Conservation (phyloP, 1,140 invertebrate species). For the Aphidius ervi region DNA sequence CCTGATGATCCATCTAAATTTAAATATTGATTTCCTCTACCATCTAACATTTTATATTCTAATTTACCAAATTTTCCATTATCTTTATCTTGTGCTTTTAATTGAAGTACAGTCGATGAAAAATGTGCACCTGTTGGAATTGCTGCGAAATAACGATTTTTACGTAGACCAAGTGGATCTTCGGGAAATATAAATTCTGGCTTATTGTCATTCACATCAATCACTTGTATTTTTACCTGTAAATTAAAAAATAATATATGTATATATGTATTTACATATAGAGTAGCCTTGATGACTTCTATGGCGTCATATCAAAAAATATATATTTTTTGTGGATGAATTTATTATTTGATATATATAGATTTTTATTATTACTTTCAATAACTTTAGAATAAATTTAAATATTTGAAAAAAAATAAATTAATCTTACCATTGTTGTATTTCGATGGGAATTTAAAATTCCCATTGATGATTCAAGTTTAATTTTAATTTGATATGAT, state of each 20-base stretch:
- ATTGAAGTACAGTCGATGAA: conserved; percentile 69
- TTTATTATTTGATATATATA: neutral
- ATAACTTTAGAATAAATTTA: neutral
- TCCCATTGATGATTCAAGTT: conserved; percentile 70
- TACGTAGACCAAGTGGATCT: conserved; percentile 42
- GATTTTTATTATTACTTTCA: conserved; percentile 6
- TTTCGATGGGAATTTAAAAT: conserved; percentile 71
- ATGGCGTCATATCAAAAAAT: no score
- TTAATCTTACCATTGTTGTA: conserved; percentile 55
- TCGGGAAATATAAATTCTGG: conserved; percentile 75
- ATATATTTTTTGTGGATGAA: neutral
- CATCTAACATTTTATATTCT: conserved; percentile 63
- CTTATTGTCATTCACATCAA: conserved; percentile 83
- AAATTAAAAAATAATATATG: conserved; percentile 2
- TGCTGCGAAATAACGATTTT: conserved; percentile 67
- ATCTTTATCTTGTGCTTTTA: conserved; percentile 77
- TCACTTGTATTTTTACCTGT: conserved; percentile 73
- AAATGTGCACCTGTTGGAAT: conserved; percentile 67
- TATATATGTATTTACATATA: no score
- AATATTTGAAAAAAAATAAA: conserved; percentile 3
- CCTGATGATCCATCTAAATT: conserved; percentile 69
- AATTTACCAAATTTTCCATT: conserved; percentile 75
- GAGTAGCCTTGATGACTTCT: no score
- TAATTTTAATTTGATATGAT: conserved; percentile 71
- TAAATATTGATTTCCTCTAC: conserved; percentile 66